Evolutionary conservation across 2,113 vertebrate genomes (phyloP).

Genomic region (Saimiri boliviensis): DNA sequence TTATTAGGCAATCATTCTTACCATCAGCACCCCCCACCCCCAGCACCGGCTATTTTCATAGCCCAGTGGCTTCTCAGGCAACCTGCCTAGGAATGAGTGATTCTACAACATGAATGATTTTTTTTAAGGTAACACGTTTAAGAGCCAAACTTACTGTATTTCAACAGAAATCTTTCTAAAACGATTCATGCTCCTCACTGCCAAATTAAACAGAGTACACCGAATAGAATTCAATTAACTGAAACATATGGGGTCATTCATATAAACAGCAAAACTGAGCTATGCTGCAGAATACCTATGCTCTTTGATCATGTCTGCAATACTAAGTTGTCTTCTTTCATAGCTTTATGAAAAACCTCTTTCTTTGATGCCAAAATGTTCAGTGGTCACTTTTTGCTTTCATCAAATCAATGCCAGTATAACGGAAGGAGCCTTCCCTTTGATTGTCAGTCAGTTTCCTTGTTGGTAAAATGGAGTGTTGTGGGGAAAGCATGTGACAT

Average conservation of each 20-base stretch:
- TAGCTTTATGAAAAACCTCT: background rate
- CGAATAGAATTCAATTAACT: conserved; percentile 7
- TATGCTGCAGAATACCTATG: background rate
- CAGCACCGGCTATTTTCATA: background rate
- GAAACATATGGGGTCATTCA: background rate
- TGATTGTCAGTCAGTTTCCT: conserved; percentile 17
- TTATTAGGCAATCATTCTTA: background rate
- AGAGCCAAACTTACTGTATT: background rate
- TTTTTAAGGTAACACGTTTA: background rate
- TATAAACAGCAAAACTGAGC: background rate
- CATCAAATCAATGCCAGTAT: background rate
- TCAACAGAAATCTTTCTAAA: conserved; percentile 29
- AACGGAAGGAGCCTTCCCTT: background rate
- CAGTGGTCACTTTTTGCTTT: background rate
- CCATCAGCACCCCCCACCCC: background rate
- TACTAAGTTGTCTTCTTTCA: background rate
- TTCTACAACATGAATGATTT: background rate
- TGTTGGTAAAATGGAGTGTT: background rate
- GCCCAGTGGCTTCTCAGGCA: background rate
- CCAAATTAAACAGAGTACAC: background rate
- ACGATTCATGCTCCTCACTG: background rate
- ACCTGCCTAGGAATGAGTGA: background rate
- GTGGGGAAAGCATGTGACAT: background rate
- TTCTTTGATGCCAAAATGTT: background rate
- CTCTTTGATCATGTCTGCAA: background rate